phyloP scores from a whole-genome alignment of 2,113 vertebrate species.

The Illadopsis cleaveri region DNA sequence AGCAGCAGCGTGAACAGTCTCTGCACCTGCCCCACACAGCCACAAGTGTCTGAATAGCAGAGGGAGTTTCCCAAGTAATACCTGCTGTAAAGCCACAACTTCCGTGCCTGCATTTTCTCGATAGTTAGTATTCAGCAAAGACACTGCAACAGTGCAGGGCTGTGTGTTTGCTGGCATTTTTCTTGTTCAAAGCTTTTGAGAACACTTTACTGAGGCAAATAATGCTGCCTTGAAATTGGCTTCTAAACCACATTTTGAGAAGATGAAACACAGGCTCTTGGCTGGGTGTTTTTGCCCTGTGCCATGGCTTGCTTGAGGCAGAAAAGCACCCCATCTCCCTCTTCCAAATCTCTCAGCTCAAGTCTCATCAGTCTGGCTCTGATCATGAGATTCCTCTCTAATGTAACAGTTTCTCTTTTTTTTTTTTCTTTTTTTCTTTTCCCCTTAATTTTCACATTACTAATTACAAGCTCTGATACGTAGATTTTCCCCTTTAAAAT shows the following conservation, averaged over 20 bases:
- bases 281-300: conserved; percentile 6
- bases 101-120: not conserved
- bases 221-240: conserved; percentile 52
- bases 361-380: not conserved
- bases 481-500: not conserved
- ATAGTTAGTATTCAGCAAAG: conserved; percentile 56
- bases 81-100: not conserved
- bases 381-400: not conserved
- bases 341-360: not conserved
- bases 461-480: not conserved
- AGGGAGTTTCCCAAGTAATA: not conserved
- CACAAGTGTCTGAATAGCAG: not conserved
- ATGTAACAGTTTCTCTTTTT: not conserved
- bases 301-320: not conserved
- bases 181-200: conserved; percentile 43
- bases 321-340: not conserved
- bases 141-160: not conserved
- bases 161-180: conserved; percentile 46
- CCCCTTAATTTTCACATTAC: not conserved
- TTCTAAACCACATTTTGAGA: conserved; percentile 29
- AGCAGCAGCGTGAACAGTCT: not conserved
- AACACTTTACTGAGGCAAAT: conserved; percentile 43
- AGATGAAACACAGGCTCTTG: conserved; percentile 35
- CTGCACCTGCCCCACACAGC: not conserved
- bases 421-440: rapidly evolving